Percentiles rank a stretch among this genome's conserved stretches.
Conservation (phyloP, 2,888 invertebrate species). For the Caenorhabditis imperialis region DNA sequence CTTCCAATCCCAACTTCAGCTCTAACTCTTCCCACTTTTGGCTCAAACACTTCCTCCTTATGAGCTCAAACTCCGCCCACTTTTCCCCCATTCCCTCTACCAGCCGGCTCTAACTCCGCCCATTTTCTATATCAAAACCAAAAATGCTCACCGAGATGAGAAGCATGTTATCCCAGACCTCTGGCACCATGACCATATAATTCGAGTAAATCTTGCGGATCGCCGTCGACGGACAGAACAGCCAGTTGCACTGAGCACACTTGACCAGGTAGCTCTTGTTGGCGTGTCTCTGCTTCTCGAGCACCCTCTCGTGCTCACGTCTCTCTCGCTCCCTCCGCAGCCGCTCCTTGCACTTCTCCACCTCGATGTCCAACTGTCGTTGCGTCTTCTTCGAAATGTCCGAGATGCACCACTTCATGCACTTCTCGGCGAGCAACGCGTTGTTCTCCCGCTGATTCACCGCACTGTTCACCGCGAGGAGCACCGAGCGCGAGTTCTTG, state of each 20-base stretch:
- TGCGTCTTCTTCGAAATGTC: conserved; percentile 23
- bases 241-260: conserved; percentile 11
- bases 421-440: conserved; percentile 51
- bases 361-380: conserved; percentile 15
- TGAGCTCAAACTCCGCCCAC: too few species aligned
- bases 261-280: conserved; percentile 5
- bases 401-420: conserved; percentile 34
- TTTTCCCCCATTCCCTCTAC: too few species aligned
- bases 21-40: too few species aligned
- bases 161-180: conserved; percentile 21
- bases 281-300: background rate
- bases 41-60: too few species aligned
- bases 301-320: conserved; percentile 1
- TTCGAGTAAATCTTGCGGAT: conserved; percentile 44
- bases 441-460: conserved; percentile 64
- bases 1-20: too few species aligned
- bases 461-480: conserved; percentile 64
- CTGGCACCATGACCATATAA: conserved; percentile 37
- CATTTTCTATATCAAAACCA: too few species aligned
- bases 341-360: background rate
- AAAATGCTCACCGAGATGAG: conserved; percentile 11
- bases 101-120: too few species aligned
- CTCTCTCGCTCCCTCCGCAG: background rate
- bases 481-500: conserved; percentile 64
- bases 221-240: conserved; percentile 13